A percentile compares a stretch with the other conserved stretches of the same genome.
These are phyloP conservation scores for Platysternon megacephalum DNA, from an alignment of 2,113 vertebrate species.

Conservation along the genomic window DNA sequence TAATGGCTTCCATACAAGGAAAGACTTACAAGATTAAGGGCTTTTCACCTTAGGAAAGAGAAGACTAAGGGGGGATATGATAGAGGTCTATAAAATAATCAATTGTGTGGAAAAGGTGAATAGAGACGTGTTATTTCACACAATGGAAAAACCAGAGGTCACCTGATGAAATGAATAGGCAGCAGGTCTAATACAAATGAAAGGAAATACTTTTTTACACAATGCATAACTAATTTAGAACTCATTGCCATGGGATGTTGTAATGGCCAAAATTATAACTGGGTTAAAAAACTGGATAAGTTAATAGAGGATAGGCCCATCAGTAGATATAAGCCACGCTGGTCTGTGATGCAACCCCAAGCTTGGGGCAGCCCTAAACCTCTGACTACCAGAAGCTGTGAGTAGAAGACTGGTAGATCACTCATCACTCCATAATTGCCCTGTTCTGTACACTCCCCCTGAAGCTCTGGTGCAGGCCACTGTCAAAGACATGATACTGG, in stretches of 20 bases:
- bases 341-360: background rate
- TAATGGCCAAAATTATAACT: background rate
- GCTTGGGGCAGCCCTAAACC: background rate
- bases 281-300: background rate
- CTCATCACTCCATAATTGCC: background rate
- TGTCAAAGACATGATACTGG: background rate
- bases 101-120: no score
- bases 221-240: background rate
- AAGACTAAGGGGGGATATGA: background rate
- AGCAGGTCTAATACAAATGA: background rate
- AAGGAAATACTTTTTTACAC: background rate
- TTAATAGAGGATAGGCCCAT: no score
- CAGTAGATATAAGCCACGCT: background rate
- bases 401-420: background rate
- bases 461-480: background rate
- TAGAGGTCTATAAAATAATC: background rate
- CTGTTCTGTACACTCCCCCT: background rate
- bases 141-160: background rate
- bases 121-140: background rate
- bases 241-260: background rate
- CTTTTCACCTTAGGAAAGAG: background rate
- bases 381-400: background rate
- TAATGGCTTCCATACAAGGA: background rate
- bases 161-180: background rate
- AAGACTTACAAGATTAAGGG: background rate